Evolutionary conservation across 2,797 vertebrate species (phyloP).

Genomic region (Tauraco hartlaubi): DNA sequence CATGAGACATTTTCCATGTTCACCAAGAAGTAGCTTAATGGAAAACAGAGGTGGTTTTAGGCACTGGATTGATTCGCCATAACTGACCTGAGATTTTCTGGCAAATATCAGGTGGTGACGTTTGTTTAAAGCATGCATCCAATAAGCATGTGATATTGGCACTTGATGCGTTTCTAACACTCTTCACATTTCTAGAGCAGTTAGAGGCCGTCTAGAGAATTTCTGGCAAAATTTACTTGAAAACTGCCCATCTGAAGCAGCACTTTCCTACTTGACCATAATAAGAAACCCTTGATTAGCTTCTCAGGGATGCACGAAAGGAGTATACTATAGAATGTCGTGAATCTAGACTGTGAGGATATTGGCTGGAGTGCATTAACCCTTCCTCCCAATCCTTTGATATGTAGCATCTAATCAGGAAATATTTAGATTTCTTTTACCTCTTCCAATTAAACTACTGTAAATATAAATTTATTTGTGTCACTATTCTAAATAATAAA

Average conservation of each 20-base stretch:
- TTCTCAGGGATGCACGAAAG: background rate
- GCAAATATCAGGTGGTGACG: constrained; percentile 52
- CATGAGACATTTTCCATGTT: background rate
- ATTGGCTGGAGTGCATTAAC: background rate
- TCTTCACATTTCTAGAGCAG: constrained; percentile 53
- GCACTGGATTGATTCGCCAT: constrained; percentile 9
- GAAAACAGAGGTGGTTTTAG: background rate
- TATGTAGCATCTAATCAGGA: background rate
- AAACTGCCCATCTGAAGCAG: constrained; percentile 51
- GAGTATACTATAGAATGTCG: background rate
- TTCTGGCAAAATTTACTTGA: constrained; percentile 56
- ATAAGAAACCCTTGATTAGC: background rate
- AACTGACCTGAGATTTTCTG: constrained; percentile 28
- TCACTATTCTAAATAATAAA: background rate
- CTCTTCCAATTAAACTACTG: background rate
- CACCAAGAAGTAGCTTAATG: background rate
- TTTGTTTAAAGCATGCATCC: constrained; percentile 68
- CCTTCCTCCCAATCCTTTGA: background rate
- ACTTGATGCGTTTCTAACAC: constrained; percentile 11
- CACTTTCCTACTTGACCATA: constrained; percentile 37
- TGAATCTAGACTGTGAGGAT: background rate
- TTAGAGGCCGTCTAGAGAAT: constrained; percentile 61
- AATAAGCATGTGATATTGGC: constrained; percentile 35
- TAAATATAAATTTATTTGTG: background rate
- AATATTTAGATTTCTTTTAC: background rate